These are phyloP conservation scores for Penaeus monodon DNA, from an alignment of 2,888 invertebrate species.

Conservation along the genomic window DNA sequence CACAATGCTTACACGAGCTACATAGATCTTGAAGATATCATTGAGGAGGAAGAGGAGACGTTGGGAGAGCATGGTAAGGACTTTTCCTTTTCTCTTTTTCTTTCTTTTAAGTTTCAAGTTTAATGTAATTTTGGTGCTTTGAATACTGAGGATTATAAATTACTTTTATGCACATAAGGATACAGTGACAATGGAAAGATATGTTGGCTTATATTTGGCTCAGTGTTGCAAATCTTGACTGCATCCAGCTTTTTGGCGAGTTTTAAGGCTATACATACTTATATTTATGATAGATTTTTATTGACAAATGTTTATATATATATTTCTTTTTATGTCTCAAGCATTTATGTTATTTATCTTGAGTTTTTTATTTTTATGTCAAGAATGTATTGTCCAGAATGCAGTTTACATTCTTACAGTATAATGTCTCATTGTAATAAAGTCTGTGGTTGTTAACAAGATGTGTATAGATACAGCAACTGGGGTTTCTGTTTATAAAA, in stretches of 20 bases:
- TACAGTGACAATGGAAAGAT: constrained; percentile 6
- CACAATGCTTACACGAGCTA: constrained; percentile 55
- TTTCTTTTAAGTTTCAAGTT: not conserved
- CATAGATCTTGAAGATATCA: constrained; percentile 64
- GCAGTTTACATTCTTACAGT: too few relatives aligned
- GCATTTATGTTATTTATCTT: too few relatives aligned
- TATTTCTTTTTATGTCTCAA: too few relatives aligned
- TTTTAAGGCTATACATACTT: constrained; percentile 22
- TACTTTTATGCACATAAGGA: not conserved
- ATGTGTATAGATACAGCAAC: too few relatives aligned
- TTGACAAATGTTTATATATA: too few relatives aligned
- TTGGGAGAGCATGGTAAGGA: constrained; percentile 63
- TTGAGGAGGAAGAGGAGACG: constrained; percentile 63
- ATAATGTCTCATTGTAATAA: too few relatives aligned
- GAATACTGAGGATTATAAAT: not conserved
- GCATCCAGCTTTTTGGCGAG: too few relatives aligned
- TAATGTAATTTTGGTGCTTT: not conserved
- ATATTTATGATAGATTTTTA: constrained; percentile 22
- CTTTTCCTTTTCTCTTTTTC: not conserved
- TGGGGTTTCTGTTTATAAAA: too few relatives aligned
- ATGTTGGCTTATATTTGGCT: constrained; percentile 23
- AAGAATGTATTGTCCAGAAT: too few relatives aligned
- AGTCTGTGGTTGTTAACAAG: too few relatives aligned
- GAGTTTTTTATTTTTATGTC: too few relatives aligned
- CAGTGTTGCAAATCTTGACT: too few relatives aligned